Evolutionary conservation across 1,140 invertebrate species (phyloP).

Genomic region (Varroa destructor): DNA sequence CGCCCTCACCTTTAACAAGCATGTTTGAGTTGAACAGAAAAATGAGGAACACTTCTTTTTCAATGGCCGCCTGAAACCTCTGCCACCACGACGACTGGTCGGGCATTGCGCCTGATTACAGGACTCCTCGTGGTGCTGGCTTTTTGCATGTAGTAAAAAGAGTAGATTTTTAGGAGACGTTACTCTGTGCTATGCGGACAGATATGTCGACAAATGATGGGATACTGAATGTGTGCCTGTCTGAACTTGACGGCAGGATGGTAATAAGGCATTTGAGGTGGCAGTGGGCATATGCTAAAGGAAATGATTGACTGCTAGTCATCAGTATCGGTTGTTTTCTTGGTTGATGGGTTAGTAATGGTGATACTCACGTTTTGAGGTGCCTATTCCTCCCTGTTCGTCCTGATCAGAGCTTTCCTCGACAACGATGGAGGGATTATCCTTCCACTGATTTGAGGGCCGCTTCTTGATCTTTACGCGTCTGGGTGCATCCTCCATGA

Average conservation of each 20-base stretch:
- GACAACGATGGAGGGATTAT: conserved; percentile 20
- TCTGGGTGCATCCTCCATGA: conserved; percentile 25
- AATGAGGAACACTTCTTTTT: conserved; percentile 6
- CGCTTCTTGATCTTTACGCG: conserved; percentile 26
- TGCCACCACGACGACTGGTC: conserved; percentile 26
- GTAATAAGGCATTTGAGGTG: too few relatives aligned
- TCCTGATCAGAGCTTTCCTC: conserved; percentile 26
- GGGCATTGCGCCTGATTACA: neutral
- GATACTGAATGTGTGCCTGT: too few relatives aligned
- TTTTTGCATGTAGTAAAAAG: too few relatives aligned
- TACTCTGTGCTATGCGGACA: too few relatives aligned
- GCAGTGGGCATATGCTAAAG: too few relatives aligned
- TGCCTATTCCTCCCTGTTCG: neutral
- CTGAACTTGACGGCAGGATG: too few relatives aligned
- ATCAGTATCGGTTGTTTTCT: too few relatives aligned
- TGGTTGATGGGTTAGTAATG: too few relatives aligned
- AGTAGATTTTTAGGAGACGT: too few relatives aligned
- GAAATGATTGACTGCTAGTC: too few relatives aligned
- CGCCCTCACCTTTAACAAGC: conserved; percentile 25
- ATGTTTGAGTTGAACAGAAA: conserved; percentile 26
- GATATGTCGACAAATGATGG: too few relatives aligned
- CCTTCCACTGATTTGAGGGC: conserved; percentile 25
- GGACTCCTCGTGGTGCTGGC: neutral
- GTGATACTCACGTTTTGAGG: conserved; percentile 17
- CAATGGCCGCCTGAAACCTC: conserved; percentile 14